A percentile compares a stretch with the other conserved stretches of the same genome.
These are phyloP conservation scores for Alsophila aescularia DNA, from an alignment of 2,888 invertebrate species.

Conservation along the genomic window DNA sequence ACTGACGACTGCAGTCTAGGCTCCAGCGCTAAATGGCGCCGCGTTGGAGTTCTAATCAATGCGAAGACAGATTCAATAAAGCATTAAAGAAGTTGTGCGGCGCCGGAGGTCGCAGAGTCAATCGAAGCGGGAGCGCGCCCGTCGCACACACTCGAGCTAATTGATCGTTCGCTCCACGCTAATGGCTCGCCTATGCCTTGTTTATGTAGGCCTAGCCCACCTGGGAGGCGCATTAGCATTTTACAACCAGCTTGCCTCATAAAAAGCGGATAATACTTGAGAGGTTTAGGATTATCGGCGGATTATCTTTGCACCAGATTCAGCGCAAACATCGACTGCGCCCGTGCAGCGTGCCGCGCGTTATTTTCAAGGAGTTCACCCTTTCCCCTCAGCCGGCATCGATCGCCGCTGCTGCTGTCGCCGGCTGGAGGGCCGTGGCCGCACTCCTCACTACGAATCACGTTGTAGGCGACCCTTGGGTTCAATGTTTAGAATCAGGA, in stretches of 20 bases:
- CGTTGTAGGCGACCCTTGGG: slow-evolving; percentile 25
- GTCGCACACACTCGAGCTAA: slow-evolving; percentile 57
- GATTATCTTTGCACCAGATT: slow-evolving; percentile 7
- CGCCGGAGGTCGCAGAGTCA: slow-evolving; percentile 54
- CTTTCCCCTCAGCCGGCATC: slow-evolving; percentile 7
- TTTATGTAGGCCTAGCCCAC: slow-evolving; percentile 41
- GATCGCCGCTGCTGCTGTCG: slow-evolving; percentile 9
- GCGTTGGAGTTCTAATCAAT: slow-evolving; percentile 41
- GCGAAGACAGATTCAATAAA: slow-evolving; percentile 43
- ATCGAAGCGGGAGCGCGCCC: slow-evolving; percentile 54
- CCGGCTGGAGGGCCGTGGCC: no score
- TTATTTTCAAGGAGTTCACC: no score
- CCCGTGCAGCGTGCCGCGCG: no score
- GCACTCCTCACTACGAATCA: neutral
- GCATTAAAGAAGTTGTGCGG: slow-evolving; percentile 40
- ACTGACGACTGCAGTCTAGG: slow-evolving; percentile 31
- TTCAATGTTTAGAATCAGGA: slow-evolving; percentile 17
- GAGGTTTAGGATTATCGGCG: neutral
- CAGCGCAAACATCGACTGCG: neutral
- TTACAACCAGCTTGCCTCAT: neutral
- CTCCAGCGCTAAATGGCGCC: slow-evolving; percentile 17
- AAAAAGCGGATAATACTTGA: neutral
- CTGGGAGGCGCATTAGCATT: slow-evolving; percentile 43
- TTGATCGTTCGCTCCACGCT: slow-evolving; percentile 53
- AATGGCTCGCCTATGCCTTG: slow-evolving; percentile 40